Evolutionary conservation across 2,113 vertebrate species (phyloP), one percentile per base, ranked within the genome.

Genomic region (Mus spicilegus): DNA sequence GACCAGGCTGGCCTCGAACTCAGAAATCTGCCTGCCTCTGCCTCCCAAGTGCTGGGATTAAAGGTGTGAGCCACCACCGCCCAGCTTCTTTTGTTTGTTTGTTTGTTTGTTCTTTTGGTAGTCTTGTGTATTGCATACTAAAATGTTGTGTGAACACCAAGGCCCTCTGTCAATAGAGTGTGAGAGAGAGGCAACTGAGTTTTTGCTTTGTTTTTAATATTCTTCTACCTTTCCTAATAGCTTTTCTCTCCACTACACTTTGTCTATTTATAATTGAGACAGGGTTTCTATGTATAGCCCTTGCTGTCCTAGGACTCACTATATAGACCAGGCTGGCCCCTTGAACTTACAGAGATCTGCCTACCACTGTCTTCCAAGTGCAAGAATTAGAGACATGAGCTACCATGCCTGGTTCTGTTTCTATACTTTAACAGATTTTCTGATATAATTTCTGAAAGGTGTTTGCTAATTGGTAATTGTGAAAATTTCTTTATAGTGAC

Each of bases 381-480:
- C 56, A 61, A 3, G 80, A 39, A 39, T 39, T 82, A 61, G 61
- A 61, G 80, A 24, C 56, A 82, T 26, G 22, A 56, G 36, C 22
- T 4, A 26, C 56, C 36, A 61, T 82, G 36, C 20, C 54, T 2
- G 80, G 51, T 3, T 82, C 90, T 85, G 56, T 70, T 69, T 84
- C 14, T 61, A 67, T 65, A 20, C 33, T 73, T 69, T 80, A 91
- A 51, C 51, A 93, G 82, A 17, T 58, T 33, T 89, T 89, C 65
- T 82, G 30, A 61, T 26, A 58, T 86, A 56, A 58, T 80, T 93
- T 90, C 65, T 90, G 9, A 92, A 36, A 87, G 16, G 19, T 81
- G 46, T 95, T 90, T 94, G 54, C 56, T 95, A 86, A 93, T 73
- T 93, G 69, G 49, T 36, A 92, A 9, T 49, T 87, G 36, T 73